A percentile compares a stretch with the other conserved stretches of the same genome.
These are phyloP conservation scores for Anguilla pacifica DNA, from an alignment of 2,797 vertebrate genomes.

Conservation along the genomic window DNA sequence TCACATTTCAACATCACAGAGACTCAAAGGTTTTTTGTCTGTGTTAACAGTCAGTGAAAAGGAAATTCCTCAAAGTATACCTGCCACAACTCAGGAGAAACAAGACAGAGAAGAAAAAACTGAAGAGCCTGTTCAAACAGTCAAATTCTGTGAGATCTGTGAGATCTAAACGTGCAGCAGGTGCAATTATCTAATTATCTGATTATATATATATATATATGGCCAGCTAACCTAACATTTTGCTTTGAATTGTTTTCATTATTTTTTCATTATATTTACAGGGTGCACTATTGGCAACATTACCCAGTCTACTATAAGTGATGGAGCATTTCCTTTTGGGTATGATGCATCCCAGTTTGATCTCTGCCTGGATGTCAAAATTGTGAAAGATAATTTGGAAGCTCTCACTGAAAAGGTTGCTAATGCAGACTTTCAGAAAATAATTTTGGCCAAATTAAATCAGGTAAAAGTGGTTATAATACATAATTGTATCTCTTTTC, in stretches of 20 bases:
- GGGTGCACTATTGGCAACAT: conserved; percentile 61
- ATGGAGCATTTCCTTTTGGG: conserved; percentile 62
- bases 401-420: conserved; percentile 56
- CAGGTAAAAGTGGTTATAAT: conserved; percentile 52
- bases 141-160: background rate
- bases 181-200: conserved; percentile 32
- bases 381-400: conserved; percentile 62
- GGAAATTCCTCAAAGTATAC: conserved; percentile 54
- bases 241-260: too few relatives aligned
- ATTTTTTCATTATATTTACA: conserved; percentile 23
- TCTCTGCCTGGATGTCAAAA: conserved; percentile 58
- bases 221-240: too few relatives aligned
- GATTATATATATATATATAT: too few relatives aligned
- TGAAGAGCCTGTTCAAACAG: conserved; percentile 51
- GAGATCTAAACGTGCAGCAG: conserved; percentile 47
- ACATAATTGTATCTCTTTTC: background rate
- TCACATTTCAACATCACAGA: background rate
- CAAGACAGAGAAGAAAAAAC: conserved; percentile 50
- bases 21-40: background rate
- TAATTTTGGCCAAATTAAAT: conserved; percentile 68
- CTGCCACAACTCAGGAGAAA: conserved; percentile 47
- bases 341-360: conserved; percentile 65
- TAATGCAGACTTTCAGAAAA: conserved; percentile 46
- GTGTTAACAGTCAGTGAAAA: conserved; percentile 53
- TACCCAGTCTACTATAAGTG: conserved; percentile 57